phyloP scores from a whole-genome alignment of 2,888 invertebrate genomes.

The Gymnosoma rotundatum region DNA sequence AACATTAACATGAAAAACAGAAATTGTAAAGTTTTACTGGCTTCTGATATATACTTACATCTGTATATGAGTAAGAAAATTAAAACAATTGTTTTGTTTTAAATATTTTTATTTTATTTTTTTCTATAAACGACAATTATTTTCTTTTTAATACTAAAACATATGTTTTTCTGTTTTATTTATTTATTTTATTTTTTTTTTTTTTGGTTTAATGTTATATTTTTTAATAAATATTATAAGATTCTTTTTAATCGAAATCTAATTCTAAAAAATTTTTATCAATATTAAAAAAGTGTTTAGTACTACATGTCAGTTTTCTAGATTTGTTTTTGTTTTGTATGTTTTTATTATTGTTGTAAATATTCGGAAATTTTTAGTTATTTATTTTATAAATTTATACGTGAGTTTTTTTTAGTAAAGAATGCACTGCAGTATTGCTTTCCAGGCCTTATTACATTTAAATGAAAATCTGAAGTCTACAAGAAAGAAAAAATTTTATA shows the following conservation, averaged over 20 bases:
- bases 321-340: not conserved
- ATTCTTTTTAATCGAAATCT: slow-evolving; percentile 22
- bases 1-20: too few relatives aligned
- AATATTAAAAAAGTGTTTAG: slow-evolving; percentile 21
- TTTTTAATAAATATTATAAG: slow-evolving; percentile 31
- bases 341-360: slow-evolving; percentile 34
- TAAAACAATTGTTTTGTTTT: slow-evolving; percentile 35
- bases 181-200: slow-evolving; percentile 7
- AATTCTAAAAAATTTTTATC: slow-evolving; percentile 27
- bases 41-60: too few relatives aligned
- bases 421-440: too few relatives aligned
- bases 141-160: slow-evolving; percentile 54
- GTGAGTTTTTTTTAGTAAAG: not conserved
- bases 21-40: too few relatives aligned
- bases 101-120: slow-evolving; percentile 16
- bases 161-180: slow-evolving; percentile 9
- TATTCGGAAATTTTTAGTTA: slow-evolving; percentile 43
- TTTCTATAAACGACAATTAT: slow-evolving; percentile 60
- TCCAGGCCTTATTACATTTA: too few relatives aligned
- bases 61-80: not conserved
- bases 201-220: not conserved
- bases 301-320: slow-evolving; percentile 17
- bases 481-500: too few relatives aligned
- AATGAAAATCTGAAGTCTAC: too few relatives aligned
- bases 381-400: not conserved